These are phyloP conservation scores for Tragelaphus buxtoni DNA, from an alignment of 2,113 vertebrate genomes.

Conservation along the genomic window DNA sequence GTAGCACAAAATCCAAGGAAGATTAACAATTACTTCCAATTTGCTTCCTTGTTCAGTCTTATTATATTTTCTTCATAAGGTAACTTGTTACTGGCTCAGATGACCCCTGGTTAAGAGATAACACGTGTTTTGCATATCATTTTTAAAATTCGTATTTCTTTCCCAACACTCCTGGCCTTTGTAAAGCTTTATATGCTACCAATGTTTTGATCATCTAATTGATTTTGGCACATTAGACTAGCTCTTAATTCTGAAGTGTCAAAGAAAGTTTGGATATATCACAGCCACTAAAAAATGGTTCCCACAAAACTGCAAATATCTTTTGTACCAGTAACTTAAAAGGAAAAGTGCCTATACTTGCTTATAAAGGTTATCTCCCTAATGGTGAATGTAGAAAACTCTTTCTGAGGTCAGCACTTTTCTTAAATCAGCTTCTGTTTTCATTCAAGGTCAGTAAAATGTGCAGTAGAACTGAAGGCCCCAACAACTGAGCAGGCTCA, in stretches of 20 bases:
- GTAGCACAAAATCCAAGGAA: not conserved
- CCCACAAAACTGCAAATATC: not conserved
- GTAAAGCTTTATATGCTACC: not conserved
- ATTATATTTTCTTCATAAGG: not conserved
- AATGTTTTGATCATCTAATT: not conserved
- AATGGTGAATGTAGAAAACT: not conserved
- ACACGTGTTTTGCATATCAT: not conserved
- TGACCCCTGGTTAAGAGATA: not conserved
- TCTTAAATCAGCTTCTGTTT: not conserved
- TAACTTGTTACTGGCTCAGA: not conserved
- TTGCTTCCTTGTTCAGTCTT: not conserved
- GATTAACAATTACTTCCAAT: not conserved
- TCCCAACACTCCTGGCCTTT: not conserved
- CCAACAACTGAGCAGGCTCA: not conserved
- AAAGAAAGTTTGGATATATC: not conserved
- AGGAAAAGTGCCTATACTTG: not conserved
- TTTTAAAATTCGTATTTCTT: not conserved
- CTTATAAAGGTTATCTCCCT: not conserved
- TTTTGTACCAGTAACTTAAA: constrained; percentile 35
- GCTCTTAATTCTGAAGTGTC: not conserved
- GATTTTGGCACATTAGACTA: not conserved
- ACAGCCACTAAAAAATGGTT: constrained; percentile 22
- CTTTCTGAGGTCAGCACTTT: not conserved
- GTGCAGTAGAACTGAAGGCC: not conserved
- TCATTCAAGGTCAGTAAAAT: not conserved